These are phyloP conservation scores for Miniopterus natalensis DNA, from an alignment of 2,113 vertebrate species.

Conservation along the genomic window DNA sequence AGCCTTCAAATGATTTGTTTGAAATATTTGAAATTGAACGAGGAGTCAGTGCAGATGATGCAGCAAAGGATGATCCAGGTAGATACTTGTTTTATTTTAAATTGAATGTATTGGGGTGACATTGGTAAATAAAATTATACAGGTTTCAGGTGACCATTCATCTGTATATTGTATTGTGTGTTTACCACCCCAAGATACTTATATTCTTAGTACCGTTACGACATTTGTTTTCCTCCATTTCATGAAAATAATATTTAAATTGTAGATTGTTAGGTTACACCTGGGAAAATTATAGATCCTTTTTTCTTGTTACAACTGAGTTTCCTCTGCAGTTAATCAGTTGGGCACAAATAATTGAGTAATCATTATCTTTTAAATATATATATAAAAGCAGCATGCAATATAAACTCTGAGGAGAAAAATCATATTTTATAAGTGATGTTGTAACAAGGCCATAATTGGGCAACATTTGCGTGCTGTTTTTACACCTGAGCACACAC, in stretches of 20 bases:
- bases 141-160: not conserved
- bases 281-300: not conserved
- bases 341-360: conserved; percentile 55
- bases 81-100: conserved; percentile 57
- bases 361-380: not conserved
- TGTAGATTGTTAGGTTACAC: not conserved
- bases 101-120: not conserved
- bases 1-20: conserved; percentile 92
- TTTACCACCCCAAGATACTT: conserved; percentile 50
- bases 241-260: conserved; percentile 18
- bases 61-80: conserved; percentile 96
- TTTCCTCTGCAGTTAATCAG: conserved; percentile 48
- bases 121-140: not conserved
- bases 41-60: conserved; percentile 94
- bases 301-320: not conserved
- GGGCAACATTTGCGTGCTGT: not conserved
- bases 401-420: conserved; percentile 1
- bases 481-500: not conserved
- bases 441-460: not conserved
- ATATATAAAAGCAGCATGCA: not conserved
- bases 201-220: not conserved
- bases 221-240: not conserved
- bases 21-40: conserved; percentile 95
- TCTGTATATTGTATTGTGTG: not conserved
- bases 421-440: conserved; percentile 42